phyloP scores from a whole-genome alignment of 1,140 invertebrate genomes.

The Cydia fagiglandana region DNA sequence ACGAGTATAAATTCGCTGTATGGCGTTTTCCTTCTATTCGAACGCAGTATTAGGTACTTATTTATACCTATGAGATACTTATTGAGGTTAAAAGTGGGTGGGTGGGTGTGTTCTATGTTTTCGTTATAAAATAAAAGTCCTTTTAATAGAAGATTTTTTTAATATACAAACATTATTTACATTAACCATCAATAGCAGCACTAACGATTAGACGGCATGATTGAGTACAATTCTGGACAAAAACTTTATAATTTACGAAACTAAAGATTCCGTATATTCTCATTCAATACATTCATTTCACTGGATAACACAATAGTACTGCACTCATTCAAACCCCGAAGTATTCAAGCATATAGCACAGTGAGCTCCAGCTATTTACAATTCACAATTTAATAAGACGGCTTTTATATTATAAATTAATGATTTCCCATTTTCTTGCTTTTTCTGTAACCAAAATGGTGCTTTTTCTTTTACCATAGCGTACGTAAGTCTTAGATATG shows the following conservation, averaged over 20 bases:
- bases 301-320: constrained; percentile 44
- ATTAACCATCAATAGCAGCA: constrained; percentile 36
- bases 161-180: constrained; percentile 74
- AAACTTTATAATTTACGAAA: constrained; percentile 34
- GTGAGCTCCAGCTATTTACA: constrained; percentile 52
- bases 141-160: constrained; percentile 52
- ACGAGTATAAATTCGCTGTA: no score
- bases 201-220: constrained; percentile 27
- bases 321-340: constrained; percentile 30
- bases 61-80: no score
- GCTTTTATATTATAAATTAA: constrained; percentile 18
- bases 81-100: no score
- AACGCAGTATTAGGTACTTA: no score
- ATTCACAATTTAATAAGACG: constrained; percentile 38
- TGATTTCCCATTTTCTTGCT: not conserved
- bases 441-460: no score
- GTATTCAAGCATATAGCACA: constrained; percentile 52
- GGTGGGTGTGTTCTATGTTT: no score
- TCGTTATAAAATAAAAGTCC: not conserved
- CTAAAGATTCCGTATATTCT: constrained; percentile 32
- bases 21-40: no score
- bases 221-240: constrained; percentile 16
- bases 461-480: not conserved
- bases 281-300: constrained; percentile 42
- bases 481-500: not conserved